Evolutionary conservation across 2,113 vertebrate genomes (phyloP).

Genomic region (Actinemys pallida): DNA sequence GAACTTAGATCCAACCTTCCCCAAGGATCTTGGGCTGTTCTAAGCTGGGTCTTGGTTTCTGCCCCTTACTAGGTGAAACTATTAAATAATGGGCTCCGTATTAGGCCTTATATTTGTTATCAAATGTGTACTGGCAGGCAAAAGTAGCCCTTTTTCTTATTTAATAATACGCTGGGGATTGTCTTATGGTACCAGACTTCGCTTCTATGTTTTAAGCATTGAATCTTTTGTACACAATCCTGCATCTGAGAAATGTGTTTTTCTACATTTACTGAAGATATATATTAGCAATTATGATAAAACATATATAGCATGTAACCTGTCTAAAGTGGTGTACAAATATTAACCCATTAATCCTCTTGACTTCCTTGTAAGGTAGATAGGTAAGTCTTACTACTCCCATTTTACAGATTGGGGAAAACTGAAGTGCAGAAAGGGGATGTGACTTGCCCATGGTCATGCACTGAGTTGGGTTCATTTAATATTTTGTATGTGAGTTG

Average conservation of each 20-base stretch:
- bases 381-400: neutral
- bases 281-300: fast-evolving
- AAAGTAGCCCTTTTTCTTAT: neutral
- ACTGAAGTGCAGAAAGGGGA: neutral
- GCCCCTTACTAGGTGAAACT: neutral
- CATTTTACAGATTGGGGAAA: neutral
- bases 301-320: fast-evolving
- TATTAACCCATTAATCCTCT: neutral
- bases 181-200: neutral
- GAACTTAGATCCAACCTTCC: neutral
- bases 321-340: neutral
- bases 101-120: neutral
- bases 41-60: neutral
- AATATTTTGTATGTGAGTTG: neutral
- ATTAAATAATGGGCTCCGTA: neutral
- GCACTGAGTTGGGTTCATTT: neutral
- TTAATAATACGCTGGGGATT: neutral
- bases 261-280: neutral
- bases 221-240: neutral
- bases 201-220: neutral
- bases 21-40: neutral
- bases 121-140: neutral
- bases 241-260: neutral
- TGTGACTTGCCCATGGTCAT: neutral
- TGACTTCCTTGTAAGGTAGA: neutral